These are phyloP conservation scores for Ameiurus melas DNA, from an alignment of 2,113 vertebrate genomes.

Conservation along the genomic window DNA sequence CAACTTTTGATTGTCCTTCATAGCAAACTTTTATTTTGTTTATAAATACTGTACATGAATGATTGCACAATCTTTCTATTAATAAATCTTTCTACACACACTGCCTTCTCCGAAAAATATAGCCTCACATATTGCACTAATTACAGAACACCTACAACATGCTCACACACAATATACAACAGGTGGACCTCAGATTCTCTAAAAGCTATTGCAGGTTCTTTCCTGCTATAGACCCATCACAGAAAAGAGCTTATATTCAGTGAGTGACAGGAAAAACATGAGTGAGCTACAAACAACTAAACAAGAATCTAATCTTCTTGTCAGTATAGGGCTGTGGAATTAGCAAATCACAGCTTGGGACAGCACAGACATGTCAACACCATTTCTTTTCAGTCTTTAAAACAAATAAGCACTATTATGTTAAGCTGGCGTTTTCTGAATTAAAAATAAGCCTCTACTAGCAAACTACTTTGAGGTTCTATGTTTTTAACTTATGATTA, in stretches of 20 bases:
- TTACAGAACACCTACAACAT: slow-evolving; percentile 44
- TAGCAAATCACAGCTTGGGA: background rate
- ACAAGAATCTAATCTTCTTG: background rate
- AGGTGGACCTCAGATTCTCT: slow-evolving; percentile 34
- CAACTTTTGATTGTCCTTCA: slow-evolving; percentile 50
- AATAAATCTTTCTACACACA: background rate
- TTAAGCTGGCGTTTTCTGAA: background rate
- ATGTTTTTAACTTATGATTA: background rate
- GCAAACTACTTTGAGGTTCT: background rate
- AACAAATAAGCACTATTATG: background rate
- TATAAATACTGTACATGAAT: slow-evolving; percentile 10
- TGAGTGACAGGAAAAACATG: background rate
- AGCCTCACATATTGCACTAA: slow-evolving; percentile 47
- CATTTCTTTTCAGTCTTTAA: background rate
- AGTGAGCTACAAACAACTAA: background rate
- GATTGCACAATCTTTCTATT: slow-evolving; percentile 1
- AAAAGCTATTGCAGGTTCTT: slow-evolving; percentile 15
- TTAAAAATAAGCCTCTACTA: background rate
- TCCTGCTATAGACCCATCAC: background rate
- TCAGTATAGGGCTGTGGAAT: slow-evolving; percentile 1
- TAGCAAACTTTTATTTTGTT: background rate
- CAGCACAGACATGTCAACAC: background rate
- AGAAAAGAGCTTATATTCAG: slow-evolving; percentile 6
- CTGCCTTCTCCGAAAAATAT: slow-evolving; percentile 21
- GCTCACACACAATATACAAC: slow-evolving; percentile 44